phyloP scores from a whole-genome alignment of 2,113 vertebrate species.

The Cardinalis cardinalis region DNA sequence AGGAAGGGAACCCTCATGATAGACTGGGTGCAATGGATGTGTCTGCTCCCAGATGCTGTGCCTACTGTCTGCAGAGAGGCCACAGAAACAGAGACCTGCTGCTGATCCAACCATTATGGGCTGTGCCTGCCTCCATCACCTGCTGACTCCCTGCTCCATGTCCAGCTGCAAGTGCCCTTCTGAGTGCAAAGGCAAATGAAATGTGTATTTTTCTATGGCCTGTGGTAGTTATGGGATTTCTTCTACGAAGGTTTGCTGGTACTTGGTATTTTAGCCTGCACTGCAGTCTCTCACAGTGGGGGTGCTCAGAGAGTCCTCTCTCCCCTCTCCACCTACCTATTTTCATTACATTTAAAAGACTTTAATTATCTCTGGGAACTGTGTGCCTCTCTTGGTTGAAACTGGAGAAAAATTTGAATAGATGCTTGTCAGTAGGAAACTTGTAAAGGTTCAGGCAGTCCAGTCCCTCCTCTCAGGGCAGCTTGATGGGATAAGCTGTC shows the following conservation, averaged over 20 bases:
- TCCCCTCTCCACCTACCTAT: not conserved
- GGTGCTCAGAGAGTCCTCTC: not conserved
- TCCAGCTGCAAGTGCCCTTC: not conserved
- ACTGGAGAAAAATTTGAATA: not conserved
- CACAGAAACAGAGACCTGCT: not conserved
- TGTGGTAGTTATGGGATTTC: not conserved
- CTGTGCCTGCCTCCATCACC: not conserved
- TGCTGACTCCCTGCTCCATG: not conserved
- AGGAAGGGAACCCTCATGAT: not conserved
- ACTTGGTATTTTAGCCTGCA: not conserved
- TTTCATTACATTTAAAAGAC: not conserved
- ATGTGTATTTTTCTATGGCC: not conserved
- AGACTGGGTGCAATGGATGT: not conserved
- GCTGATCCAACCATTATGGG: fast-evolving
- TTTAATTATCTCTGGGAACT: not conserved
- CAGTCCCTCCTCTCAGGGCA: not conserved
- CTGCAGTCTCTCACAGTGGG: not conserved
- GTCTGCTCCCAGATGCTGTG: not conserved
- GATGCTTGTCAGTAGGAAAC: not conserved
- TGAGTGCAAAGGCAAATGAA: not conserved
- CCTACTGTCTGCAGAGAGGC: not conserved
- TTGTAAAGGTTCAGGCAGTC: not conserved
- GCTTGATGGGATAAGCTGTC: not conserved
- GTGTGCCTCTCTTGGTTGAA: not conserved
- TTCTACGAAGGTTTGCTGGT: not conserved